Percentiles rank a stretch among this genome's conserved stretches.
Conservation (phyloP, 2,888 invertebrate genomes). For the Lamellibrachia satsuma region DNA sequence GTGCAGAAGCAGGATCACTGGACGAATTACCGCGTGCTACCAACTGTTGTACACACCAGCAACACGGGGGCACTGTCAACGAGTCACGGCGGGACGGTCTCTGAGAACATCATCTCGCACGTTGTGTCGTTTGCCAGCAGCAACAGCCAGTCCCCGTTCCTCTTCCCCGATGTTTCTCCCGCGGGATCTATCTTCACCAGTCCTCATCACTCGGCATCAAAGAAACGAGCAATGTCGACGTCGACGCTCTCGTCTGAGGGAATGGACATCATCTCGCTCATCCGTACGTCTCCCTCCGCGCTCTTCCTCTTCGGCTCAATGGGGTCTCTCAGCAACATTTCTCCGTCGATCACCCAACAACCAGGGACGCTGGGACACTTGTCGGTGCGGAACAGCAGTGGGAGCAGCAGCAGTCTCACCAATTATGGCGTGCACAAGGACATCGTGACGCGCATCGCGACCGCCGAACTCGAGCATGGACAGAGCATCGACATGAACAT, state of each 20-base stretch:
- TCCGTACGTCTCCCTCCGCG: slow-evolving; percentile 66
- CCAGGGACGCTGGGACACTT: slow-evolving; percentile 62
- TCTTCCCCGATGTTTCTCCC: slow-evolving; percentile 30
- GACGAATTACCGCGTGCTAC: slow-evolving; percentile 33
- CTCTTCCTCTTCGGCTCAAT: slow-evolving; percentile 54
- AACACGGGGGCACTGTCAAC: neutral
- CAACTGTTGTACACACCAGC: slow-evolving; percentile 20
- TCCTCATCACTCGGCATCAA: slow-evolving; percentile 33
- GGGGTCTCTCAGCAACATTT: slow-evolving; percentile 55
- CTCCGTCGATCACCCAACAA: slow-evolving; percentile 51
- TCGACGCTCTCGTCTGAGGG: slow-evolving; percentile 59
- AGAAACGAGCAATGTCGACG: slow-evolving; percentile 46
- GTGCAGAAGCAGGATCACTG: slow-evolving; percentile 30
- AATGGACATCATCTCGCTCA: slow-evolving; percentile 64
- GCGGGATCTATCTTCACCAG: slow-evolving; percentile 28
- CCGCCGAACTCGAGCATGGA: neutral
- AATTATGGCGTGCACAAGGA: slow-evolving; percentile 18
- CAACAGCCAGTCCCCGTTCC: slow-evolving; percentile 28
- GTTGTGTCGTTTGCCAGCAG: neutral
- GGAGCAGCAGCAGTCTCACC: slow-evolving; percentile 50
- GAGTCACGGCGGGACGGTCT: slow-evolving; percentile 14
- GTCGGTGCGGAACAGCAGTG: slow-evolving; percentile 57
- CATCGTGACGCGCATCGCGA: neutral
- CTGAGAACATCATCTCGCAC: slow-evolving; percentile 25
- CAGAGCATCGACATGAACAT: neutral